Base-by-base conservation (phyloP, 1,140 invertebrate species). In the Camponotus floridanus region DNA sequence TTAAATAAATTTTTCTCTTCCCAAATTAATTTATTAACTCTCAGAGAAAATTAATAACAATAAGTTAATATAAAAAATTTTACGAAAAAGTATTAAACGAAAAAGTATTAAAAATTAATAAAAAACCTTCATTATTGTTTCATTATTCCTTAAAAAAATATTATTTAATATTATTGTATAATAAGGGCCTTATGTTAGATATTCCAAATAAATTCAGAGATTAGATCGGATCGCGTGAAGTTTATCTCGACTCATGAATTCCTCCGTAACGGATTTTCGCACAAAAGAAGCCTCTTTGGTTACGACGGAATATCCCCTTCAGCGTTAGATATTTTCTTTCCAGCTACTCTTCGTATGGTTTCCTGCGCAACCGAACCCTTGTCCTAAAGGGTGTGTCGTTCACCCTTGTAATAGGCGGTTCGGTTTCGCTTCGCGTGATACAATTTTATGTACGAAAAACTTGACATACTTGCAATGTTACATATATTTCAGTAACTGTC, bases 271-370 rank as follows among this genome's bases (percentile, higher is more conserved):
- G 59, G 11, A 76, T 83, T 90, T 86, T 84, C 57, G 65, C 64
- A 71, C 64, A 78, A 91, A 51, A 48, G 90, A 91, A 91, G 84
- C 90, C 90, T 39, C 48, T 89, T 89, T 55, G 57, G 64, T 85
- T 89, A 18, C 65, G 55, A 71, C 86, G 79, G 51, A 86, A 67
- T 26, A 73, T 73, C 80, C 86, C 76, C 86, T 74, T 84, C 62
- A 84, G 85, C 64, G 87, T 71, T 55, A 89, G 87, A 88, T 91
- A 91, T 91, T 91, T 91, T 86, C 86, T 65, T 89, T 67, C 64
- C 42, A 70, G 61, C 48, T 57, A 68, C 9, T 15, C 48, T n/a
- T 89, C 74, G 15, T 91, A 91, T 13, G 90, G 90, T 85, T 91
- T 91, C 89, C 48, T 65, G 39, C 45, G 48, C 48, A 51, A 36